Conservation (phyloP, 2,113 vertebrate genomes). For the Penelope pileata region DNA sequence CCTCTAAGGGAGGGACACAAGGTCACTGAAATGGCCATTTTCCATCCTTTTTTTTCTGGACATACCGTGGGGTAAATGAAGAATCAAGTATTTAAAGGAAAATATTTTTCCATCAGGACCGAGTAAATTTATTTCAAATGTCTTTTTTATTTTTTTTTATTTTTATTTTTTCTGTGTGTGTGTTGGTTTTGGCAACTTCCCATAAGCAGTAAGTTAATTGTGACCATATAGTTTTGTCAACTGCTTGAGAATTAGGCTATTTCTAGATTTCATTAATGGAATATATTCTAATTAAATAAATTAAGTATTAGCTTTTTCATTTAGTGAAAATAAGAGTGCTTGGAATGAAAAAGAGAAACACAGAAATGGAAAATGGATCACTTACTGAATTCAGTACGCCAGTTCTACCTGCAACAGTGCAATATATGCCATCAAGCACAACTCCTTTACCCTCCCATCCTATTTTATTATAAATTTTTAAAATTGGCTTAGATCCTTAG, state of each 20-base stretch:
- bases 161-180: too few relatives aligned
- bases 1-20: conserved; percentile 88
- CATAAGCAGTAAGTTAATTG: background rate
- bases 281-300: background rate
- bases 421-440: background rate
- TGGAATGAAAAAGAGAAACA: background rate
- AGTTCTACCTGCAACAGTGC: background rate
- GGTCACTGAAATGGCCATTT: conserved; percentile 91
- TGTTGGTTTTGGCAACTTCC: background rate
- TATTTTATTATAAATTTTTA: background rate
- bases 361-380: background rate
- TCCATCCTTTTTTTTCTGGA: conserved; percentile 79
- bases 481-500: background rate
- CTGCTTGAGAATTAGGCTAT: background rate
- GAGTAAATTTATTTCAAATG: background rate
- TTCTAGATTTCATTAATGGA: background rate
- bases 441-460: background rate
- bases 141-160: rapidly evolving
- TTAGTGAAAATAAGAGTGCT: background rate
- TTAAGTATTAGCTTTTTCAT: background rate
- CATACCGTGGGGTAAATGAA: conserved; percentile 70
- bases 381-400: background rate
- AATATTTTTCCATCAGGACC: background rate
- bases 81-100: conserved; percentile 74
- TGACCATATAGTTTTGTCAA: background rate